phyloP scores from a whole-genome alignment of 2,888 invertebrate genomes.

The Reticulitermes lucifugus region DNA sequence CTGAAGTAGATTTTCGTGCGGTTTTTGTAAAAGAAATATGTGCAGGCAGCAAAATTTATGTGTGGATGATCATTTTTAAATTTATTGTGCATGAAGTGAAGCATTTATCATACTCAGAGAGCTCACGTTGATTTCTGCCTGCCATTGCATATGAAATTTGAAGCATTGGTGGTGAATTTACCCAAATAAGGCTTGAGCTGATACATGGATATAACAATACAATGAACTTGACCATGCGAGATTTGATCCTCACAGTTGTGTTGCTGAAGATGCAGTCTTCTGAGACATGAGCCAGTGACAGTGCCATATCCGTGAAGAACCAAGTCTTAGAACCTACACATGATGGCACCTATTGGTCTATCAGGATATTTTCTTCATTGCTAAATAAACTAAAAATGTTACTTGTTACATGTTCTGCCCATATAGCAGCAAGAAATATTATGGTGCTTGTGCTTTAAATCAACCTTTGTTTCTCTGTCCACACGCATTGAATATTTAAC shows the following conservation, averaged over 20 bases:
- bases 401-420: neutral
- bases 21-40: neutral
- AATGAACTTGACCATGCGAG: too few relatives aligned
- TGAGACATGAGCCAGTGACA: too few relatives aligned
- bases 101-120: neutral
- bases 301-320: too few relatives aligned
- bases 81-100: neutral
- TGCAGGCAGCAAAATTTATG: neutral
- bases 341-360: neutral
- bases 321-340: too few relatives aligned
- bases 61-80: neutral
- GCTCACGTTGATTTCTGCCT: neutral
- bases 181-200: neutral
- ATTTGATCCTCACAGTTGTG: too few relatives aligned
- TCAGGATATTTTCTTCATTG: neutral
- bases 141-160: neutral
- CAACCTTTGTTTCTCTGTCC: neutral
- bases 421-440: neutral
- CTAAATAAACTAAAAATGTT: neutral
- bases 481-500: neutral
- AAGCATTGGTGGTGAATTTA: neutral
- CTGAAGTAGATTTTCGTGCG: neutral
- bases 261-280: too few relatives aligned
- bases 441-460: neutral
- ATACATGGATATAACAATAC: neutral